Percentiles rank a stretch among this genome's conserved stretches.
Conservation (phyloP, 2,113 vertebrate genomes). For the Onychorhynchus coronatus region DNA sequence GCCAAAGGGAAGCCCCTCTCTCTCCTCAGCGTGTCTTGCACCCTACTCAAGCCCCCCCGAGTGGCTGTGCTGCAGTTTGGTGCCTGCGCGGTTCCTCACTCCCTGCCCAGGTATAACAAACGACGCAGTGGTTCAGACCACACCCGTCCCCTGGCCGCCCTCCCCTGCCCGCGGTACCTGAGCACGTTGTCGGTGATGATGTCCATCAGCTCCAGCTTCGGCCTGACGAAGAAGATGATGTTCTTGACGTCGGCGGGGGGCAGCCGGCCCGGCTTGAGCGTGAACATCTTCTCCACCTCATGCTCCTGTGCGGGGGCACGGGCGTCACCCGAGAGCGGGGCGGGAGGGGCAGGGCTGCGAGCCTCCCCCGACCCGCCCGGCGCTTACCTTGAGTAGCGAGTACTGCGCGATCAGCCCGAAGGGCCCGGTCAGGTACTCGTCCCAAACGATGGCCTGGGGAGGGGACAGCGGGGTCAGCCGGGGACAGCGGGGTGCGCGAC, state of each 20-base stretch:
- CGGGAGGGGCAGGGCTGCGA: background rate
- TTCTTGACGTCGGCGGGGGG: slow-evolving; percentile 93
- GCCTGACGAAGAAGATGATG: slow-evolving; percentile 95
- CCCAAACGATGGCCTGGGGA: slow-evolving; percentile 96
- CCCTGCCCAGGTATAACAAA: background rate
- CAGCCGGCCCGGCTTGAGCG: slow-evolving; percentile 88
- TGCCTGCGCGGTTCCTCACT: accelerated
- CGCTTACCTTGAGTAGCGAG: slow-evolving; percentile 89
- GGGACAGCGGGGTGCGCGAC: background rate
- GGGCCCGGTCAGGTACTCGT: slow-evolving; percentile 94
- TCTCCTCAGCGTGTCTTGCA: accelerated
- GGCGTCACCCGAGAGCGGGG: background rate
- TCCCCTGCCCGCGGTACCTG: slow-evolving; percentile 68
- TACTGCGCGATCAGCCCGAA: slow-evolving; percentile 98
- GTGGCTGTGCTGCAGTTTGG: accelerated
- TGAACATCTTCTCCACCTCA: slow-evolving; percentile 99
- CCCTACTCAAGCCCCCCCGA: accelerated
- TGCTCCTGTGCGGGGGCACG: slow-evolving; percentile 81
- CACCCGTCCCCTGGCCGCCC: background rate
- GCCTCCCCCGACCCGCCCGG: background rate
- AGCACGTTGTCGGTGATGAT: slow-evolving; percentile 92
- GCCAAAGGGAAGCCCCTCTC: background rate
- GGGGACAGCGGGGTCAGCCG: background rate
- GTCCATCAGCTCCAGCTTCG: slow-evolving; percentile 93
- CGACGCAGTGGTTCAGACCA: accelerated